These are phyloP conservation scores for Proctacanthus coquilletti DNA, from an alignment of 1,140 invertebrate species.

Conservation along the genomic window DNA sequence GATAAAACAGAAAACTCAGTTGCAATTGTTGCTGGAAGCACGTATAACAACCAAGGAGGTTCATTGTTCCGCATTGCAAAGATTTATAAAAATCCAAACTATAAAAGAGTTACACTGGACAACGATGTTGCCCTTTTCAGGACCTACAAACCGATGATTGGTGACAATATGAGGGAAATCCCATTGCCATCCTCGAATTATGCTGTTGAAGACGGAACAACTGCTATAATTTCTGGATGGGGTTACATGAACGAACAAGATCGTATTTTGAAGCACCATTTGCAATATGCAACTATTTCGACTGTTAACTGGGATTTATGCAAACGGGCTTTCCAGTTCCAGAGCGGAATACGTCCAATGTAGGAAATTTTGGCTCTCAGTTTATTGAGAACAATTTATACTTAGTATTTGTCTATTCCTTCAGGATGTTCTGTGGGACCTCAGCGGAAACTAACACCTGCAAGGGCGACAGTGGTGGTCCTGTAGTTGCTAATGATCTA, in stretches of 20 bases:
- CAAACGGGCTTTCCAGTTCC: too few species aligned
- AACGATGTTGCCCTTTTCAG: too few species aligned
- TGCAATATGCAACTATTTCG: constrained; percentile 20
- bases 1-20: too few species aligned
- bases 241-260: constrained; percentile 21
- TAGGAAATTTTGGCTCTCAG: too few species aligned
- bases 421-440: constrained; percentile 34
- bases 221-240: constrained; percentile 22
- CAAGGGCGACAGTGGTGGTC: constrained; percentile 35
- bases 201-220: constrained; percentile 10
- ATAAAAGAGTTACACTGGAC: too few species aligned
- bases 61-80: too few species aligned
- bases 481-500: constrained; percentile 23
- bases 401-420: not conserved
- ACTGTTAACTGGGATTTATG: constrained; percentile 24
- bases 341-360: too few species aligned
- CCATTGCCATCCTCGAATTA: constrained; percentile 11
- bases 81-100: too few species aligned
- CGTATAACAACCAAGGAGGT: too few species aligned
- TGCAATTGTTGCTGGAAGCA: too few species aligned
- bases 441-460: constrained; percentile 25
- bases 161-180: constrained; percentile 14
- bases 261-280: constrained; percentile 13
- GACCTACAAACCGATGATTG: too few species aligned
- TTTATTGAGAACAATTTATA: too few species aligned